Base-by-base conservation (phyloP, 1,140 invertebrate species). In the Coptotermes formosanus region DNA sequence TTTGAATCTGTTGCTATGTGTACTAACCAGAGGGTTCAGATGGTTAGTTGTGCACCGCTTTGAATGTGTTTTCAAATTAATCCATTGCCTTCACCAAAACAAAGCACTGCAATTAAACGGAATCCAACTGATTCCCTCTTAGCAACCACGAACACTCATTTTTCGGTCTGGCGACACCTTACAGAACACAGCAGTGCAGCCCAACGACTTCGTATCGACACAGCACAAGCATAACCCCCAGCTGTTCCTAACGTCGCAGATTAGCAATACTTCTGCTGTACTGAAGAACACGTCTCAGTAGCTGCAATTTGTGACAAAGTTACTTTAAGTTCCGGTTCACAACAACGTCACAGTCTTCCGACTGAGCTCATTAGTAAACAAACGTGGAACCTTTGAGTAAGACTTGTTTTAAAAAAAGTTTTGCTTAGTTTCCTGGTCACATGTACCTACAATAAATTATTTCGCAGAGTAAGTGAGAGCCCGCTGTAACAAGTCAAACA, bases 371-470 rank as follows among this genome's bases (percentile, higher is more conserved):
- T 75, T 75, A 75, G 64, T 75, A 75, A 75, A 75, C 64, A 75
- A 30, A n/a, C 64, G 64, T 75, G 30, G 2, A 75, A 30, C 64
- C 64, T 75, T 75, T 75, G 64, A 75, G 64, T 75, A 75, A 75
- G 64, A 75, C 64, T 75, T 75, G 64, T 75, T 75, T n/a, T 2
- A 75, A 75, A 75, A 75, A 75, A 75, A n/a, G 6, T 75, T 75
- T 75, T 30, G 64, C 59, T 64, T n/a, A 75, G 64, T 75, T 75
- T 75, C 64, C 64, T 75, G 64, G 25, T 75, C 64, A 75, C 64
- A 75, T 75, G 64, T 9, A 2, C 64, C 64, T 75, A 75, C 30
- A 75, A 75, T 75, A 30, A 75, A 75, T 75, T 75, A 75, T 75
- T 75, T 75, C 64, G 64, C n/a, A 30, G n/a, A 30, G 64, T 30